Base-by-base conservation (phyloP, 2,797 vertebrate species). In the Craterocephalus amniculus region DNA sequence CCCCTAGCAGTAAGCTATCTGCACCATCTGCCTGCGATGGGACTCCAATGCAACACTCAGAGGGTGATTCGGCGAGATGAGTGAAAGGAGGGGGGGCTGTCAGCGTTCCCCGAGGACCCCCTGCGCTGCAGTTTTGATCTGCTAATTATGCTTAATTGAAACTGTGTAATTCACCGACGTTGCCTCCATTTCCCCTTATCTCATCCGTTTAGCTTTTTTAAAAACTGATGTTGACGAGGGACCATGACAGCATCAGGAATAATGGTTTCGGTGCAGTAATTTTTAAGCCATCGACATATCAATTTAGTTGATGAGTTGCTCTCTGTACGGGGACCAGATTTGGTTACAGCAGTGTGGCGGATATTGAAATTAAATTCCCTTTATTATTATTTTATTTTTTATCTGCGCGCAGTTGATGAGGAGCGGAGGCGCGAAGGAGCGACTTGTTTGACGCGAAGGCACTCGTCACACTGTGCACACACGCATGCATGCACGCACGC, bases 101-200 rank as follows among this genome's bases (percentile, higher is more conserved):
- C 75, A 63, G 65, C 54, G 27, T 58, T 88, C 88, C 83, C 87
- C 0, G 27, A 83, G 82, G 87, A 81, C 80, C 77, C 80, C 63
- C 87, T 63, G 76, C 62, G 75, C 78, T 80, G 78, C 85, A 82
- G 76, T 90, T 91, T 80, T 86, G 80, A 90, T 87, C 87, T 72
- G 85, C 72, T 88, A 88, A 91, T 91, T 88, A 90, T 74, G 74
- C 85, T 88, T 89, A 90, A 91, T 91, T 88, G 88, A 86, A 72
- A 68, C 84, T 74, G 71, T 75, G 77, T 81, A 88, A 89, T 88
- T 88, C 80, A 79, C 72, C 64, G 56, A 62, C 70, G 59, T 60
- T 40, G 72, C 34, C 63, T 80, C 74, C 48, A 49, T 68, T 76
- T 54, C 14, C 74, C 61, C 78, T 86, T 76, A 89, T 89, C 85